phyloP scores from a whole-genome alignment of 2,888 invertebrate genomes.

The Tachystola acroxantha region DNA sequence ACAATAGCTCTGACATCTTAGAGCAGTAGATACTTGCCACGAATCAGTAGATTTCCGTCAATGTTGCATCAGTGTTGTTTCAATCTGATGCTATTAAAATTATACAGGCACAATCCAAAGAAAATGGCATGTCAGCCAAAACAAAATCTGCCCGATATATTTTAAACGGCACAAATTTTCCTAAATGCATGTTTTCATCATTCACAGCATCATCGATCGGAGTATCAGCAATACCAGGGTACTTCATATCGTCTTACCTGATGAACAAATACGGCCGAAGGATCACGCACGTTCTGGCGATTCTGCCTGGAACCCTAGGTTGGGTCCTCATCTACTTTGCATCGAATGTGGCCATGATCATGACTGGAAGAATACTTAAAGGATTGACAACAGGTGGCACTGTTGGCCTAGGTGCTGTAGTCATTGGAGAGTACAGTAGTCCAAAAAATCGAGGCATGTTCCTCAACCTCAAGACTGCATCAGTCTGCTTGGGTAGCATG shows the following conservation, averaged over 20 bases:
- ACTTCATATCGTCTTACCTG: slow-evolving; percentile 30
- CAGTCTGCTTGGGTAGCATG: slow-evolving; percentile 38
- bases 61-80: too few relatives aligned
- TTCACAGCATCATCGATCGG: slow-evolving; percentile 33
- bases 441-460: slow-evolving; percentile 27
- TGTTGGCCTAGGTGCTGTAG: slow-evolving; percentile 21
- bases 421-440: slow-evolving; percentile 27
- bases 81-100: too few relatives aligned
- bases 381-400: slow-evolving; percentile 23
- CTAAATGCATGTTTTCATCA: too few relatives aligned
- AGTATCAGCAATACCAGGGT: slow-evolving; percentile 29
- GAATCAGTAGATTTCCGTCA: too few relatives aligned
- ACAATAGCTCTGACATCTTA: too few relatives aligned
- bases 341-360: slow-evolving; percentile 18
- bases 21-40: too few relatives aligned
- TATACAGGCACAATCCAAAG: too few relatives aligned
- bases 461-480: slow-evolving; percentile 44
- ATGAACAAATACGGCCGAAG: slow-evolving; percentile 33
- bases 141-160: too few relatives aligned
- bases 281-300: slow-evolving; percentile 38
- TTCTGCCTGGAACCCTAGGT: slow-evolving; percentile 28
- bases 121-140: too few relatives aligned
- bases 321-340: slow-evolving; percentile 26
- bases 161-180: too few relatives aligned
- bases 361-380: slow-evolving; percentile 23